A percentile compares a stretch with the other conserved stretches of the same genome.
phyloP scores from a whole-genome alignment of 2,113 vertebrate genomes.

The Heteronetta atricapilla region DNA sequence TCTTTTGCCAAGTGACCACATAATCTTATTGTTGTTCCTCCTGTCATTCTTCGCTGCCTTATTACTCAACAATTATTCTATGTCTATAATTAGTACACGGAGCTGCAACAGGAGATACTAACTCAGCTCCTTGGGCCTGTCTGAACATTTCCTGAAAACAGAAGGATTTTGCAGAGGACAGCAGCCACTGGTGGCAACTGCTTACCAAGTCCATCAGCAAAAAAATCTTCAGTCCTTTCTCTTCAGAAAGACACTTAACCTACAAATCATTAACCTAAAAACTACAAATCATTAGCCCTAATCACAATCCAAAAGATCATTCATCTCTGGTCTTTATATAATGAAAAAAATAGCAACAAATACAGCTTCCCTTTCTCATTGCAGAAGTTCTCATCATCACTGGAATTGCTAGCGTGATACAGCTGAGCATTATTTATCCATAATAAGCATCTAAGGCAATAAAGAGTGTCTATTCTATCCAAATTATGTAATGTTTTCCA shows the following conservation, averaged over 20 bases:
- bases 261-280: too few species aligned
- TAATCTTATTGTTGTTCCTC: conserved; percentile 27
- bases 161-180: not conserved
- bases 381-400: not conserved
- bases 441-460: not conserved
- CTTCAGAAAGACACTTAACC: not conserved
- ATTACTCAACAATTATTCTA: conserved; percentile 24
- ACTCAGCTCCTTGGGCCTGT: not conserved
- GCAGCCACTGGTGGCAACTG: not conserved
- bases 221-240: not conserved
- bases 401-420: not conserved
- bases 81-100: conserved; percentile 49
- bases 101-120: not conserved
- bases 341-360: not conserved
- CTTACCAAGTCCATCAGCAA: not conserved
- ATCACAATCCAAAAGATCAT: not conserved
- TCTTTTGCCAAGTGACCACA: conserved; percentile 23
- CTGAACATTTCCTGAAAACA: not conserved
- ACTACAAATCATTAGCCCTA: not conserved
- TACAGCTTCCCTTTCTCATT: not conserved
- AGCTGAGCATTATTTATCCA: not conserved
- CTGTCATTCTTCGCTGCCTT: not conserved
- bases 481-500: not conserved
- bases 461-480: not conserved
- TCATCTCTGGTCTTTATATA: not conserved